Evolutionary conservation across 2,113 vertebrate species (phyloP).

Genomic region (Syngnathoides biaculeatus): DNA sequence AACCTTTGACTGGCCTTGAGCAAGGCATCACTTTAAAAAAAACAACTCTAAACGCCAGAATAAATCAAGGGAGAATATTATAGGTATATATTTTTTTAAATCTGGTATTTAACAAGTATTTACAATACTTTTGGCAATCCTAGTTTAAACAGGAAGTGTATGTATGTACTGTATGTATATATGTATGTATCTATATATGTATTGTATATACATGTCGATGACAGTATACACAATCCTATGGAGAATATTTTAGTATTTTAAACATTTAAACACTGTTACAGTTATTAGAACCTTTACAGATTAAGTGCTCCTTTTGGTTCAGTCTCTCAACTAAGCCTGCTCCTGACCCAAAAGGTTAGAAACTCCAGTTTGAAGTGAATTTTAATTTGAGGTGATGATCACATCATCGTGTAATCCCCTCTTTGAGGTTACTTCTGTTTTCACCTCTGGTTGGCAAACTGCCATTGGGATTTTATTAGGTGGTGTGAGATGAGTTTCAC

Average conservation of each 20-base stretch:
- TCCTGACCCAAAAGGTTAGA: slow-evolving; percentile 21
- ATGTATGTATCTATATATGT: too few species aligned
- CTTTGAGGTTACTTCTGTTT: slow-evolving; percentile 28
- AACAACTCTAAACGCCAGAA: too few species aligned
- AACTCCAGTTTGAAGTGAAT: slow-evolving; percentile 28
- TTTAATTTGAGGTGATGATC: slow-evolving; percentile 34
- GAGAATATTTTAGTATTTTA: neutral
- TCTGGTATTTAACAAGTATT: too few species aligned
- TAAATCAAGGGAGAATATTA: too few species aligned
- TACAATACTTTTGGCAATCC: too few species aligned
- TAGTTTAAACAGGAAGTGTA: too few species aligned
- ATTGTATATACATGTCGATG: too few species aligned
- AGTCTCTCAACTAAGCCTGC: slow-evolving; percentile 5
- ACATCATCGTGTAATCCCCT: slow-evolving; percentile 35
- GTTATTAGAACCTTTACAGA: neutral
- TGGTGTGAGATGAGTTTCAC: slow-evolving; percentile 3
- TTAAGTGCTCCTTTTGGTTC: neutral
- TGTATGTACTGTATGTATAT: too few species aligned
- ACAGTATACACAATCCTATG: too few species aligned
- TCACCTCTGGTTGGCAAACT: slow-evolving; percentile 18
- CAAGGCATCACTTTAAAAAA: neutral
- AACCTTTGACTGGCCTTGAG: neutral
- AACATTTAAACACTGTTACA: neutral
- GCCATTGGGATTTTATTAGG: slow-evolving; percentile 30
- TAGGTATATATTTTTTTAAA: too few species aligned